phyloP scores from a whole-genome alignment of 2,797 vertebrate genomes.

The Bothrops alternatus region DNA sequence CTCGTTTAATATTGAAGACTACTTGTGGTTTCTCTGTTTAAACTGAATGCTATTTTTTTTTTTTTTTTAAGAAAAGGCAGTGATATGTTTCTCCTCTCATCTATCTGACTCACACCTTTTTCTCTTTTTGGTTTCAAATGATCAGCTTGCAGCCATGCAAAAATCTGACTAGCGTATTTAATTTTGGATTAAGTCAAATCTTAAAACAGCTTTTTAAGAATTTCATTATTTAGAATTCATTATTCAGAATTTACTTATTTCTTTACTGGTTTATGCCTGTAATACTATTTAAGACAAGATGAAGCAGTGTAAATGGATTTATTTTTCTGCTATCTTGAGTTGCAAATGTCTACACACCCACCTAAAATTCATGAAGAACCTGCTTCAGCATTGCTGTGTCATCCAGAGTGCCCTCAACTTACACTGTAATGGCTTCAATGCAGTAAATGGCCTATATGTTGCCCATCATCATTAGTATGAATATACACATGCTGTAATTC shows the following conservation, averaged over 20 bases:
- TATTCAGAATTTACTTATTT: not conserved
- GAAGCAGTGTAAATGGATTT: not conserved
- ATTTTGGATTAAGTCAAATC: not conserved
- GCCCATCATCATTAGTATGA: not conserved
- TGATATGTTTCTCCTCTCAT: not conserved
- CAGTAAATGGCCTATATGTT: not conserved
- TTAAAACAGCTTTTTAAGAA: not conserved
- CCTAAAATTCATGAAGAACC: not conserved
- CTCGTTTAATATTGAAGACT: slow-evolving; percentile 25
- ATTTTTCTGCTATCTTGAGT: not conserved
- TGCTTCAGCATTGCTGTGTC: not conserved
- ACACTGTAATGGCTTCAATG: not conserved
- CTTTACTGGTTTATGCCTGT: no score
- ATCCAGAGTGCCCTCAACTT: not conserved
- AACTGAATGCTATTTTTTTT: not conserved
- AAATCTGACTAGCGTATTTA: not conserved
- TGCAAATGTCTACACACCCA: not conserved
- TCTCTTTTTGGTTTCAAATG: not conserved
- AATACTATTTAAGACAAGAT: not conserved
- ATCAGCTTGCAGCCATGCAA: not conserved
- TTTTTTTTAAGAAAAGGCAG: not conserved
- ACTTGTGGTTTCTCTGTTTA: not conserved
- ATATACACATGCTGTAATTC: not conserved
- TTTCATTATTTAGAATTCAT: not conserved
- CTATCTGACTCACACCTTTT: accelerated